Evolutionary conservation across 2,113 vertebrate genomes (phyloP).

Genomic region (Microcebus lehilahytsara): DNA sequence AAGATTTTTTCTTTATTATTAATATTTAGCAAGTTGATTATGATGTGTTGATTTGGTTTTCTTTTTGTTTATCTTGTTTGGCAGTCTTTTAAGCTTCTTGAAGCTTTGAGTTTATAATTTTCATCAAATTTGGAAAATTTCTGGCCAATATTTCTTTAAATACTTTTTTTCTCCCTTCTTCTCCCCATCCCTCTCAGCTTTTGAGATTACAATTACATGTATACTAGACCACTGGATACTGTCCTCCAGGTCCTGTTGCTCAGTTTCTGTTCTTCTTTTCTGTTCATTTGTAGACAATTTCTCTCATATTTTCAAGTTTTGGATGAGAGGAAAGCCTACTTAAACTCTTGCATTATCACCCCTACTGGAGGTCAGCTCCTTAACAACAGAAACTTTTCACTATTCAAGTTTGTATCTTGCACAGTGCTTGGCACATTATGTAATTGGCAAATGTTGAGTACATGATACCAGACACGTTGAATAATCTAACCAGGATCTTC

Average conservation of each 20-base stretch:
- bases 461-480: neutral
- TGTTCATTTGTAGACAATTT: neutral
- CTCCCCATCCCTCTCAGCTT: neutral
- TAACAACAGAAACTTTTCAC: neutral
- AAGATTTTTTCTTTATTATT: neutral
- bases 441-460: neutral
- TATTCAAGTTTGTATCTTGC: neutral
- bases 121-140: neutral
- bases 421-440: neutral
- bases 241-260: neutral
- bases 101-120: slow-evolving; percentile 23
- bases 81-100: neutral
- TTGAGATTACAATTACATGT: neutral
- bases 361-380: neutral
- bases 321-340: neutral
- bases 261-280: neutral
- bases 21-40: neutral
- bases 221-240: neutral
- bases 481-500: neutral
- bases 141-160: neutral
- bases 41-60: neutral
- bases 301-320: neutral
- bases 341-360: neutral
- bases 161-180: neutral
- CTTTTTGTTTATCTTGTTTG: neutral